These are phyloP conservation scores for Gonioctena quinquepunctata DNA, from an alignment of 1,140 invertebrate genomes.

Conservation along the genomic window DNA sequence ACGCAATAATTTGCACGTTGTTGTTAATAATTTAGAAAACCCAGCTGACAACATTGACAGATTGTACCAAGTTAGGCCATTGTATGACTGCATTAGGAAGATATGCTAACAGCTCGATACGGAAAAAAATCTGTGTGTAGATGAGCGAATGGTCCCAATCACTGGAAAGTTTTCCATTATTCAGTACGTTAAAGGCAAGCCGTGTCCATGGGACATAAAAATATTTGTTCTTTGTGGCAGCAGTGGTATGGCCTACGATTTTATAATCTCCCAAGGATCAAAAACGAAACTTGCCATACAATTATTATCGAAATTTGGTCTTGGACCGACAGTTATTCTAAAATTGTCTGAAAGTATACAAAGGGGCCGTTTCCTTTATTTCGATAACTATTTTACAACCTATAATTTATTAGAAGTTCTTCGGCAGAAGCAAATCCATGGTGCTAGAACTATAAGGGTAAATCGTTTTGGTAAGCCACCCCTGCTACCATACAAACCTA, in stretches of 20 bases:
- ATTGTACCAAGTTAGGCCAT: conserved; percentile 45
- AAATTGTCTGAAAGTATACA: conserved; percentile 19
- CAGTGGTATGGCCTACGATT: conserved; percentile 40
- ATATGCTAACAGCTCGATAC: conserved; percentile 36
- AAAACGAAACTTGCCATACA: conserved; percentile 33
- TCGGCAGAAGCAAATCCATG: conserved; percentile 50
- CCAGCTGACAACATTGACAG: conserved; percentile 27
- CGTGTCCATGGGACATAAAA: conserved; percentile 53
- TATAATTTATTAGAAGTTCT: conserved; percentile 51
- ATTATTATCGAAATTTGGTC: neutral
- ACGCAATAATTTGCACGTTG: neutral
- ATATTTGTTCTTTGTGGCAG: conserved; percentile 50
- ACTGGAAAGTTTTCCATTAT: conserved; percentile 30
- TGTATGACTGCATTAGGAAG: conserved; percentile 41
- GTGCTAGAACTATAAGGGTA: too few species aligned
- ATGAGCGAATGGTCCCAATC: conserved; percentile 53
- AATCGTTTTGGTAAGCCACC: too few species aligned
- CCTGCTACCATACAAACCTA: too few species aligned
- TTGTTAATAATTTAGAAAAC: neutral
- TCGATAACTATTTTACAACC: conserved; percentile 51
- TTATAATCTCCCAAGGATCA: conserved; percentile 43
- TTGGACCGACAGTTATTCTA: conserved; percentile 16
- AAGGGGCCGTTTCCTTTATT: conserved; percentile 21
- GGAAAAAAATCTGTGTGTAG: conserved; percentile 46
- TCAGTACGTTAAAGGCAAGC: conserved; percentile 27